phyloP scores from a whole-genome alignment of 2,113 vertebrate species.

The Grallaria varia region DNA sequence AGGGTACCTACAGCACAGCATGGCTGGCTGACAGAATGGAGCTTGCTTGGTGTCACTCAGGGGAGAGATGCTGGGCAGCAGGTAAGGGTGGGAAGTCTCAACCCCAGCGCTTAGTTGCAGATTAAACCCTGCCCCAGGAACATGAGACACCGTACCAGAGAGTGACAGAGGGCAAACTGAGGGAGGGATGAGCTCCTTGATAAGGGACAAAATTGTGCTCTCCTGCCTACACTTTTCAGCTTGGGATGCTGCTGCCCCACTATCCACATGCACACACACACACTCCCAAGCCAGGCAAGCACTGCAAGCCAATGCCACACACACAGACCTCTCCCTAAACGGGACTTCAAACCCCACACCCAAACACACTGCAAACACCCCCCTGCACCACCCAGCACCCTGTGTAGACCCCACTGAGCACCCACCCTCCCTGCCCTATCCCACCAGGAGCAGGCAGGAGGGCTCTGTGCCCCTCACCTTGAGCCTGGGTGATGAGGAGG shows the following conservation, averaged over 20 bases:
- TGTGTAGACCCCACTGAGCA: rapidly evolving
- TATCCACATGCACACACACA: background rate
- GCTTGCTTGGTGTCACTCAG: background rate
- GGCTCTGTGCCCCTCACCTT: background rate
- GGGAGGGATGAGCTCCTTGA: background rate
- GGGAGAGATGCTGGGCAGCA: background rate
- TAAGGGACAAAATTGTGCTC: rapidly evolving
- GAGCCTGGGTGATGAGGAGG: background rate
- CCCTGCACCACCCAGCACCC: background rate
- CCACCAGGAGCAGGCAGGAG: background rate
- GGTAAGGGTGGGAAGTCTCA: rapidly evolving
- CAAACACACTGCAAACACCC: rapidly evolving
- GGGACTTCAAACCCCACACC: rapidly evolving
- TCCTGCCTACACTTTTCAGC: too few relatives aligned
- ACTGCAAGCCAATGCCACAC: background rate
- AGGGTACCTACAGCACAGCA: background rate
- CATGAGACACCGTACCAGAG: background rate
- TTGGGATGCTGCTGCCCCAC: background rate
- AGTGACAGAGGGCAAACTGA: background rate
- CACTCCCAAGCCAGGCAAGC: background rate
- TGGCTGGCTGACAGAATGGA: rapidly evolving
- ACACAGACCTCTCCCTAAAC: background rate
- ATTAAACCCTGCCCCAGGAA: background rate
- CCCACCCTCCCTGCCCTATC: background rate
- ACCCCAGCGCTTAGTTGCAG: background rate